A percentile compares a stretch with the other conserved stretches of the same genome.
phyloP scores from a whole-genome alignment of 2,797 vertebrate species.

The Bradypodion pumilum region DNA sequence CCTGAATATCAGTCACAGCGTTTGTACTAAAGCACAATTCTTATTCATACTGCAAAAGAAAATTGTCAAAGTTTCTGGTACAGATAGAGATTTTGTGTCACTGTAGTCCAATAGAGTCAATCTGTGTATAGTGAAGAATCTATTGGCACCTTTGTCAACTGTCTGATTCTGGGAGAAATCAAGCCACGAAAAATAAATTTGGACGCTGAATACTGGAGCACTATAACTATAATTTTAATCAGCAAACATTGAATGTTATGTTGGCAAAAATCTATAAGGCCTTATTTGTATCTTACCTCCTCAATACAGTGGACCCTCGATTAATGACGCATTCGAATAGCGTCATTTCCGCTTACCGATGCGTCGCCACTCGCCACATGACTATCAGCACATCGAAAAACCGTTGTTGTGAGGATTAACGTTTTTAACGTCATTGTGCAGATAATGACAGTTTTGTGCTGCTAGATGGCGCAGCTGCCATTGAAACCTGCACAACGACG shows the following conservation, averaged over 20 bases:
- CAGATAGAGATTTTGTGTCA: background rate
- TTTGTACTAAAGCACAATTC: background rate
- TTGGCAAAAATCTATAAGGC: background rate
- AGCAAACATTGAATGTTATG: constrained; percentile 65
- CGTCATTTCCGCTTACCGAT: too few relatives aligned
- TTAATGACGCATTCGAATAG: too few relatives aligned
- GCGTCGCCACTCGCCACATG: too few relatives aligned
- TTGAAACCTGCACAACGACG: too few relatives aligned
- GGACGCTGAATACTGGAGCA: constrained; percentile 14
- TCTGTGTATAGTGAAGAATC: background rate
- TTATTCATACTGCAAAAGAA: background rate
- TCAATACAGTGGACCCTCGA: too few relatives aligned
- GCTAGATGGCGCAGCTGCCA: too few relatives aligned
- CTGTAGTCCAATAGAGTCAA: background rate
- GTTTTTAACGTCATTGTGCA: too few relatives aligned
- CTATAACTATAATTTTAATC: background rate
- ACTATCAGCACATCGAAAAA: too few relatives aligned
- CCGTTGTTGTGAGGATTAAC: too few relatives aligned
- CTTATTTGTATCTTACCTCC: too few relatives aligned
- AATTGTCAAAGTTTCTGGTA: background rate
- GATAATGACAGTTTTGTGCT: too few relatives aligned
- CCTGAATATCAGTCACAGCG: background rate
- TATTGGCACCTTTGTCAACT: background rate
- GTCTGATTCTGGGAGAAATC: background rate
- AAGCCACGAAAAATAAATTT: background rate